Base-by-base conservation (phyloP, 1,140 invertebrate species). In the Sipha flava region DNA sequence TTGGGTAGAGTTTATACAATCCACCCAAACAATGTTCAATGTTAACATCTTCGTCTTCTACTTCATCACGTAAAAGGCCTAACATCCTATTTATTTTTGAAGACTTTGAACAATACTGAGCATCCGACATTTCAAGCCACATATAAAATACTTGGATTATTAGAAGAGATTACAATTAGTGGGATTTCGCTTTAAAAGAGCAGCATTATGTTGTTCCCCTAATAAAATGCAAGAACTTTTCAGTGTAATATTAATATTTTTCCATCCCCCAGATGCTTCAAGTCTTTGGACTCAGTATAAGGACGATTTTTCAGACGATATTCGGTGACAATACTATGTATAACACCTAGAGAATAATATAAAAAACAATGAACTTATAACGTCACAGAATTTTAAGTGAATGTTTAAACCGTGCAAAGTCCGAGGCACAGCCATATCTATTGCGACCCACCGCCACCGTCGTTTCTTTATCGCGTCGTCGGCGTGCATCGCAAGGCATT, bases 11-110 rank as follows among this genome's bases (percentile, higher is more conserved):
- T 86, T 23, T 86, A 86, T 81, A 82, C 83, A 9, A 80, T 84
- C 9, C 9, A 37, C 9, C 9, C 37, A 5, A 37, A 37, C 3
- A 37, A 37, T 37, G 37, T 37, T 3, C 84, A 85, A 82, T 81
- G 83, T 37, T 85, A 52, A 79, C 31, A 72, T 59, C 52, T 80
- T n/a, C 47, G 81, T 23, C 52, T 79, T 45, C 52, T 87, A 75
- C 83, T 88, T 82, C 73, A 84, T 82, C 79, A 85, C 81, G 80
- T 88, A 82, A 83, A 77, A 82, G 86, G 86, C 45, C 85, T 86
- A 31, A 86, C 72, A 83, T 37, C 37, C 3, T 37, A 37, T 37
- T 37, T 9, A 5, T 5, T 5, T 9, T 37, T 37, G 9, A 37
- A 82, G 83, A 86, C 82, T 49, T 81, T 85, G 43, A 64, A 86